Conservation (phyloP, 2,113 vertebrate species). For the Planiliza haematocheilus region DNA sequence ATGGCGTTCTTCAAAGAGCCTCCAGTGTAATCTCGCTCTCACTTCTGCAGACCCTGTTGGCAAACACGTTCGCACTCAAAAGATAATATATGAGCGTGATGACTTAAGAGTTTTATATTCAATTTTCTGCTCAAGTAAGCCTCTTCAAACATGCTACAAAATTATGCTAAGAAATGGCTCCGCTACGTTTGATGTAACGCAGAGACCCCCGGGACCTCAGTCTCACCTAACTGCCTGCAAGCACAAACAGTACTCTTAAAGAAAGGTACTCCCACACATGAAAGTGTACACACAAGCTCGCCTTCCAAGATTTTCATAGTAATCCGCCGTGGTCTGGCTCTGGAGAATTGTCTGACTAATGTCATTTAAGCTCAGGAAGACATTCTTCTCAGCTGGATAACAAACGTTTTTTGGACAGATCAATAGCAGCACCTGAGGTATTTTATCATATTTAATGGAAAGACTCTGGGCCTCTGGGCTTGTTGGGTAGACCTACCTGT, state of each 20-base stretch:
- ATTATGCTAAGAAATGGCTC: slow-evolving; percentile 52
- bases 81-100: slow-evolving; percentile 43
- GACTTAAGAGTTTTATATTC: slow-evolving; percentile 61
- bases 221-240: slow-evolving; percentile 27
- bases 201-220: slow-evolving; percentile 11
- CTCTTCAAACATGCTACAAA: slow-evolving; percentile 50
- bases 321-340: slow-evolving; percentile 14
- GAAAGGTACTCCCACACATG: neutral
- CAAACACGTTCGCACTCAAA: slow-evolving; percentile 21
- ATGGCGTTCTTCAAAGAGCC: slow-evolving; percentile 31
- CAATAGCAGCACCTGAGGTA: slow-evolving; percentile 10
- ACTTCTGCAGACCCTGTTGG: slow-evolving; percentile 20
- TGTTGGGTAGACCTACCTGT: neutral
- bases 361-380: slow-evolving; percentile 54
- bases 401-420: slow-evolving; percentile 30
- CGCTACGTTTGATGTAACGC: slow-evolving; percentile 36
- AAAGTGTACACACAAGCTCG: neutral
- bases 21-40: slow-evolving; percentile 20
- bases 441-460: slow-evolving; percentile 16
- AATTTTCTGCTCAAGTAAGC: slow-evolving; percentile 71
- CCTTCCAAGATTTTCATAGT: slow-evolving; percentile 12
- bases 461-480: neutral
- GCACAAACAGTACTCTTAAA: neutral
- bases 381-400: neutral
- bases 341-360: slow-evolving; percentile 14